Conservation (phyloP, 2,888 invertebrate species). For the Desoria tigrina region DNA sequence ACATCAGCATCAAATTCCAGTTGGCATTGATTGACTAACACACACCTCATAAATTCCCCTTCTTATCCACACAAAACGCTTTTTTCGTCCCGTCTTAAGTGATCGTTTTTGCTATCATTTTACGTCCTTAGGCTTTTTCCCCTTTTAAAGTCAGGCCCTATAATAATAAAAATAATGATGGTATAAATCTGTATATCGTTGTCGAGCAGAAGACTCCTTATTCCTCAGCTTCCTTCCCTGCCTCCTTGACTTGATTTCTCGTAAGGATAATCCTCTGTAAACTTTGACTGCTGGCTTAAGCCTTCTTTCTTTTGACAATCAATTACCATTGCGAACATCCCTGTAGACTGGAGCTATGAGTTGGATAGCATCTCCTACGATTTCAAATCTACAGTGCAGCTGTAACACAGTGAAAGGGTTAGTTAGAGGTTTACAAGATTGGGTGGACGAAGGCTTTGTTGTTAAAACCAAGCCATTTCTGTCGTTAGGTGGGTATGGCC, state of each 20-base stretch:
- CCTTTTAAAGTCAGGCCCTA: not conserved
- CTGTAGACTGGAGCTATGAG: no score
- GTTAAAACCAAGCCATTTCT: not conserved
- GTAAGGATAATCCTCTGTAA: constrained; percentile 1
- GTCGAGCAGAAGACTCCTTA: not conserved
- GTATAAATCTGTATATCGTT: not conserved
- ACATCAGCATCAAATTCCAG: not conserved
- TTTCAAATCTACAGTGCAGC: not conserved
- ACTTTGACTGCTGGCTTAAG: not conserved
- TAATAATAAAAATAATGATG: no score
- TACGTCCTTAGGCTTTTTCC: not conserved
- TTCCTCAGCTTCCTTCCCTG: not conserved
- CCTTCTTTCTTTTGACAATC: constrained; percentile 1
- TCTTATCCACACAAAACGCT: not conserved
- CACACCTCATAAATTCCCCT: constrained; percentile 14
- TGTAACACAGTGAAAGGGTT: not conserved
- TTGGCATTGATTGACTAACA: constrained; percentile 13
- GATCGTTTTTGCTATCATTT: constrained; percentile 8
- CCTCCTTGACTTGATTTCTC: not conserved
- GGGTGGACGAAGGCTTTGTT: not conserved
- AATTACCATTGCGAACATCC: constrained; percentile 4
- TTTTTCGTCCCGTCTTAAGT: not conserved
- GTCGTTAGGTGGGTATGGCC: constrained; percentile 6
- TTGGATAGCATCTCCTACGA: no score
- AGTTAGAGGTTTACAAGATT: not conserved